Percentiles rank a stretch among this genome's conserved stretches.
phyloP scores from a whole-genome alignment of 2,888 invertebrate species.

The Drosophila anomalata region DNA sequence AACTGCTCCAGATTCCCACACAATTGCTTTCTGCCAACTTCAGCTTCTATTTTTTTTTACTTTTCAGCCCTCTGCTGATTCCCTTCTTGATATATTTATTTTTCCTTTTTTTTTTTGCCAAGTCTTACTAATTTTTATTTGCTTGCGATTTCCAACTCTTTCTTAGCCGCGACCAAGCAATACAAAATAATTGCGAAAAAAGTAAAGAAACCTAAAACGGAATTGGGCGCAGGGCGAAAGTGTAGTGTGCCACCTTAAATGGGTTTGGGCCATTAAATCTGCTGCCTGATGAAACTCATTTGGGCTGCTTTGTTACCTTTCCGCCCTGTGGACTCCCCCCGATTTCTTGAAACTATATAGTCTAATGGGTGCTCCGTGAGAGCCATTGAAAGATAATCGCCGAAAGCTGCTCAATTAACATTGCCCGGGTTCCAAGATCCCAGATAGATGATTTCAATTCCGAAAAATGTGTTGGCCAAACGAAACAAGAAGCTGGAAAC shows the following conservation, averaged over 20 bases:
- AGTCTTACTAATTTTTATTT: conserved; percentile 39
- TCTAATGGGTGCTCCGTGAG: conserved; percentile 48
- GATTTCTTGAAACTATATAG: conserved; percentile 24
- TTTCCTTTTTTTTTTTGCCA: not conserved
- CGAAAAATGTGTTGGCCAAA: conserved; percentile 3
- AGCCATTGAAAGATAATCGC: conserved; percentile 44
- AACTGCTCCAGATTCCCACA: conserved; percentile 63
- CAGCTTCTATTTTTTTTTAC: conserved; percentile 24
- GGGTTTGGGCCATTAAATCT: conserved; percentile 43
- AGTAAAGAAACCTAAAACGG: conserved; percentile 32
- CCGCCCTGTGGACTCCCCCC: not conserved
- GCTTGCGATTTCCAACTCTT: conserved; percentile 42
- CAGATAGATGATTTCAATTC: conserved; percentile 12
- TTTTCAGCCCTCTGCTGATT: conserved; percentile 1
- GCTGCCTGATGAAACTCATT: conserved; percentile 45
- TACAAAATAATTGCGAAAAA: conserved; percentile 49
- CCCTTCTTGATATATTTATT: conserved; percentile 32
- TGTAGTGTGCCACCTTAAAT: conserved; percentile 48
- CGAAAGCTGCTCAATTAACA: conserved; percentile 40
- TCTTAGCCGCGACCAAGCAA: conserved; percentile 14
- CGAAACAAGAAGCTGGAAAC: not conserved
- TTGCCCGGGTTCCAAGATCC: conserved; percentile 14
- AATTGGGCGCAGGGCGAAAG: conserved; percentile 50
- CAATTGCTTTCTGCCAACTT: conserved; percentile 59
- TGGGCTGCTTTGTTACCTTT: conserved; percentile 32